These are phyloP conservation scores for Empis stercorea DNA, from an alignment of 2,888 invertebrate genomes.

Conservation along the genomic window DNA sequence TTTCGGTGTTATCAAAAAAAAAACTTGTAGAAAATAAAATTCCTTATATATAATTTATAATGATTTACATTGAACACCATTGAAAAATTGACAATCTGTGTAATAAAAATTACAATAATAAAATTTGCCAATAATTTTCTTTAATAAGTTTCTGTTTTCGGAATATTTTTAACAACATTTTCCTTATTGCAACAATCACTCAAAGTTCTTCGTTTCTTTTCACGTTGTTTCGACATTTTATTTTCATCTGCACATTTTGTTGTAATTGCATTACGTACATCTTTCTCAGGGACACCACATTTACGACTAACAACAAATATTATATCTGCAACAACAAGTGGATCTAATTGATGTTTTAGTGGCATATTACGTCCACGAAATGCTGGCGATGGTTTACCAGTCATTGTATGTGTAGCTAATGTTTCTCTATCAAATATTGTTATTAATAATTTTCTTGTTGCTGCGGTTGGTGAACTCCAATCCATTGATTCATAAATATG, in stretches of 20 bases:
- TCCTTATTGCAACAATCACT: neutral
- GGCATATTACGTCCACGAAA: constrained; percentile 31
- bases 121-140: too few relatives aligned
- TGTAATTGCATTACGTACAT: constrained; percentile 47
- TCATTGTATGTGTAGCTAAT: constrained; percentile 47
- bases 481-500: constrained; percentile 39
- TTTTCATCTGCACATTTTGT: constrained; percentile 52
- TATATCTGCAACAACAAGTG: constrained; percentile 42
- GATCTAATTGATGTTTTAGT: constrained; percentile 36
- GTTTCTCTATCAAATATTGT: constrained; percentile 43
- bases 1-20: too few relatives aligned
- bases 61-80: too few relatives aligned
- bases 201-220: constrained; percentile 17
- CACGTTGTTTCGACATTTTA: constrained; percentile 40
- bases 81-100: too few relatives aligned
- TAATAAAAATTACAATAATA: too few relatives aligned
- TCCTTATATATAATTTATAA: too few relatives aligned
- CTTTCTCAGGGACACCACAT: constrained; percentile 42
- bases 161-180: neutral
- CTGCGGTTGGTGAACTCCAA: constrained; percentile 41
- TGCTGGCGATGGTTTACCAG: constrained; percentile 46
- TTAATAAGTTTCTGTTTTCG: too few relatives aligned
- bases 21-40: too few relatives aligned
- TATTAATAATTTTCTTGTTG: constrained; percentile 44
- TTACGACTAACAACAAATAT: constrained; percentile 41